phyloP scores from a whole-genome alignment of 2,797 vertebrate species.

The Mionectes olivaceus region DNA sequence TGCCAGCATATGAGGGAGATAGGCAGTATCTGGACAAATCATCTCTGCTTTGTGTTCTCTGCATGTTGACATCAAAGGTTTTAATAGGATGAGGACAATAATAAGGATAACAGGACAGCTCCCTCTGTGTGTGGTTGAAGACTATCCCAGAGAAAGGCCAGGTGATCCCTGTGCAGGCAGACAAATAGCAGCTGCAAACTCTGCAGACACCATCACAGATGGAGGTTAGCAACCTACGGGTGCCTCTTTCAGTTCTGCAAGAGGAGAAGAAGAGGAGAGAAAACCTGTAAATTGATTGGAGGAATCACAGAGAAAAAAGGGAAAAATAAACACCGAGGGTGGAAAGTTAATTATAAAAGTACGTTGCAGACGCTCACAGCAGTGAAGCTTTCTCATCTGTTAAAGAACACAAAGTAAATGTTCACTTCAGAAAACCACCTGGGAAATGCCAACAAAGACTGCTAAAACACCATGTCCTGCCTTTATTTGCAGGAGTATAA shows the following conservation, averaged over 20 bases:
- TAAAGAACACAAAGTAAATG: constrained; percentile 27
- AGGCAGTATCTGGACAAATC: background rate
- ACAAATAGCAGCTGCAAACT: background rate
- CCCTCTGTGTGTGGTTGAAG: background rate
- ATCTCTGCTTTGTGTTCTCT: background rate
- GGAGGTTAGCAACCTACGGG: background rate
- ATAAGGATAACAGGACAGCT: background rate
- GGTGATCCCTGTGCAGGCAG: background rate
- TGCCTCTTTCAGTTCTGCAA: background rate
- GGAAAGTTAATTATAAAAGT: background rate
- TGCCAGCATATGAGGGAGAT: background rate
- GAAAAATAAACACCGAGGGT: background rate
- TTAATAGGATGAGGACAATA: background rate
- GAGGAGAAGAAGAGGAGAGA: background rate
- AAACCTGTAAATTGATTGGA: background rate
- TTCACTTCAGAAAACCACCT: constrained; percentile 39
- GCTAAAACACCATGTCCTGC: constrained; percentile 2
- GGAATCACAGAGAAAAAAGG: background rate
- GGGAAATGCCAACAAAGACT: constrained; percentile 55
- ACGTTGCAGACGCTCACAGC: background rate
- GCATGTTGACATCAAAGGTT: accelerated
- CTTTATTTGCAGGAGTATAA: constrained; percentile 50
- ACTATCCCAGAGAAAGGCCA: accelerated
- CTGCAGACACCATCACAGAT: background rate
- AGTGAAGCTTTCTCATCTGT: background rate